Evolutionary conservation across 2,113 vertebrate genomes (phyloP), one percentile per base, ranked within the genome.

Genomic region (Xenopus borealis): DNA sequence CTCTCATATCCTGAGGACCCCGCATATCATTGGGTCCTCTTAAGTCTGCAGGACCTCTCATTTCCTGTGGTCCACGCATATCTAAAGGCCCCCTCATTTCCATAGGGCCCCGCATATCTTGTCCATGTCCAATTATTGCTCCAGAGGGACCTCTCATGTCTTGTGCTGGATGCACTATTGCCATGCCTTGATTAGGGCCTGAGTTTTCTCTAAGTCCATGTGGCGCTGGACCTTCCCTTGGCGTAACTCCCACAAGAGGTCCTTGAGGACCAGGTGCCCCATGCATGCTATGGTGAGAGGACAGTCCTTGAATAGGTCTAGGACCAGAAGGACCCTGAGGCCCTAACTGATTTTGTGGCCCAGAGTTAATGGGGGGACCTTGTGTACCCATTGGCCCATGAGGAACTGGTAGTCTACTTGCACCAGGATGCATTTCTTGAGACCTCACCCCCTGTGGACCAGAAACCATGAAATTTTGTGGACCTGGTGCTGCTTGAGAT

Each of bases 391-490:
- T 72, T 55, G 72, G 72, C 4, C 78, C 90, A 80, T 89, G 90
- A 0, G 90, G 90, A 62, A 87, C 96, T 0, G 95, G 87, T 80
- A 96, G 96, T 82, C 97, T 94, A 81, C 94, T 94, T 88, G 95
- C 91, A 82, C 93, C 92, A 85, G 95, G 95, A 23, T 93, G 94
- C 78, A 97, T 91, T 82, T 98, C 96, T 73, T 93, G 92, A 77
- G 95, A 94, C 62, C 91, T 83, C 12, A 89, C 89, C 18, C 90
- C 90, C 1, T 89, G 90, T n/a, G 91, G 91, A 20, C 91, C 91
- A 20, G 90, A 89, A 84, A 95, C 96, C 94, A 97, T 95, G 87
- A 96, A 97, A 61, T 94, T 92, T 85, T 98, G 96, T 1, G 91
- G 89, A 53, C 91, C 92, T 81, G 88, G 89, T 81, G 83, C 91